These are phyloP conservation scores for Microcebus ravelobensis DNA, from an alignment of 2,113 vertebrate species.

Conservation along the genomic window DNA sequence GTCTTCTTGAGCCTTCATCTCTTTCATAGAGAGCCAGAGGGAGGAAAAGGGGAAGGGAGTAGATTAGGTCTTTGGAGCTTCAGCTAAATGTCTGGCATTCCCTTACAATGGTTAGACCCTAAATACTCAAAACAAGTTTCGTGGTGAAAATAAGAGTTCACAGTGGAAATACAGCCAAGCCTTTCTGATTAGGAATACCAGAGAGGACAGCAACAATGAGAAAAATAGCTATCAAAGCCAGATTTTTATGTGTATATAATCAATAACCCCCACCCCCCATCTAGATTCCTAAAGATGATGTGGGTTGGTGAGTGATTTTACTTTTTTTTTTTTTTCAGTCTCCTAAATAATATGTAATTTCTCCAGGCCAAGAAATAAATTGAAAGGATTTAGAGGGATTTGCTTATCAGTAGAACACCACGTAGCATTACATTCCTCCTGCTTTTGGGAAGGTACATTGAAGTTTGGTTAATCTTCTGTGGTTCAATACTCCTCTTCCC, in stretches of 20 bases:
- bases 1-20: background rate
- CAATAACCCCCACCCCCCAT: slow-evolving; percentile 75
- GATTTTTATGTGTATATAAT: slow-evolving; percentile 61
- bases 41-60: background rate
- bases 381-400: slow-evolving; percentile 92
- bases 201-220: background rate
- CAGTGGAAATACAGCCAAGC: slow-evolving; percentile 13
- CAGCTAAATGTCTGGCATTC: background rate
- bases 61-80: background rate
- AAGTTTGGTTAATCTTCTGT: slow-evolving; percentile 89
- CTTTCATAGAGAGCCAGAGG: background rate
- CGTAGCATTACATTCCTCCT: slow-evolving; percentile 85
- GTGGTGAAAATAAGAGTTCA: background rate
- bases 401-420: slow-evolving; percentile 91
- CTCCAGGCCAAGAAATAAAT: slow-evolving; percentile 90
- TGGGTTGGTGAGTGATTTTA: slow-evolving; percentile 53
- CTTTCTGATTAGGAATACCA: background rate
- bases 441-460: slow-evolving; percentile 88
- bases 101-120: background rate
- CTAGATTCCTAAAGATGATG: slow-evolving; percentile 81
- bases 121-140: background rate
- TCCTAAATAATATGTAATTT: slow-evolving; percentile 89
- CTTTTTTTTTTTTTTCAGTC: slow-evolving; percentile 70
- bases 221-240: background rate
- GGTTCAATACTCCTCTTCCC: slow-evolving; percentile 88